Base-by-base conservation (phyloP, 2,888 invertebrate species). In the Macrophya annulata region DNA sequence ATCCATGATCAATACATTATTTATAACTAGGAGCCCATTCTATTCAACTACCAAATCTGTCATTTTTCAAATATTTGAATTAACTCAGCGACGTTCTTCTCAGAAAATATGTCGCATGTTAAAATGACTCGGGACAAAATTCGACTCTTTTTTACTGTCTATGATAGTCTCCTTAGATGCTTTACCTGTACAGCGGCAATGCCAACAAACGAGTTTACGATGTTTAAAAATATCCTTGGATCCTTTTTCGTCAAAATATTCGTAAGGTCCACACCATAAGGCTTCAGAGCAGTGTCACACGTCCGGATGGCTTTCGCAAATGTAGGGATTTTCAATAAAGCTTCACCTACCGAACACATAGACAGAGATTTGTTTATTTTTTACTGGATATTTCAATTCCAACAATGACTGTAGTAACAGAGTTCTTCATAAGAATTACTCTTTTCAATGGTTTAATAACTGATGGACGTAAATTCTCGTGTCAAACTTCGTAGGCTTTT, bases 161-260 rank as follows among this genome's bases (percentile, higher is more conserved):
- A 31, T 31, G 1, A 31, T 3, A 31, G 31, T 31, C 31, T 31
- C 31, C 31, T 5, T 17, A 17, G 5, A 6, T 5, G 71, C n/a
- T 84, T 88, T 92, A 95, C 95, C 92, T 95, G 95, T 55, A 95
- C 92, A 0, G 97, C 96, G n/a, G 97, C 96, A 88, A 97, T 97
- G 72, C 96, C 96, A 65, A 97, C 96, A 92, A 97, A 97, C 15
- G 96, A 96, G 91, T 96, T 94, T 31, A 96, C 90, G 85, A 96
- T 96, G 88, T 96, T 95, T 85, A 96, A 95, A 89, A 96, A 96
- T 4, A 94, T 95, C 4, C 92, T 93, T 25, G 94, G 94, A 87
- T 96, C 95, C 17, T 94, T 94, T 62, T 92, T 94, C 12, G 95
- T 95, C 65, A 97, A 92, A 83, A 97, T 94, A 51, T 96, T 92